A percentile compares a stretch with the other conserved stretches of the same genome.
Evolutionary conservation across 2,113 vertebrate species (phyloP).

Genomic region (Xiphophorus couchianus): DNA sequence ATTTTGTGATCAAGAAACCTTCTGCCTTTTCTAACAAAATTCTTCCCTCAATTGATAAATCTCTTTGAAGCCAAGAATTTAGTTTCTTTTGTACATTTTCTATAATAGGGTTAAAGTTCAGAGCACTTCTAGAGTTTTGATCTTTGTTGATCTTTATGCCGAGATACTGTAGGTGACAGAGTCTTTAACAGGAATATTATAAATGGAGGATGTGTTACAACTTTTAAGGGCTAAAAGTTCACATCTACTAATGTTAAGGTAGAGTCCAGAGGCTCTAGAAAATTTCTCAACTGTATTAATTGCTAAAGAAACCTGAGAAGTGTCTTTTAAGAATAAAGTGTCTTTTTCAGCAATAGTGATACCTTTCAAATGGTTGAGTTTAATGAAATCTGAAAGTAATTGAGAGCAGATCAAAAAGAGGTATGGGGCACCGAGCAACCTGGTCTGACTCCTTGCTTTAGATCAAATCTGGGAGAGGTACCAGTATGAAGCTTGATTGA

Average conservation of each 20-base stretch:
- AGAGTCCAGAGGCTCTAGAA: background rate
- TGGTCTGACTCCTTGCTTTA: background rate
- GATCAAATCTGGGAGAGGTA: background rate
- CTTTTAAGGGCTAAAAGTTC: background rate
- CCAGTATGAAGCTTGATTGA: background rate
- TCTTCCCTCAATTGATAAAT: background rate
- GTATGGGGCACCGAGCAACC: background rate
- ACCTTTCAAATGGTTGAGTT: background rate
- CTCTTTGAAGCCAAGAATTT: constrained; percentile 1
- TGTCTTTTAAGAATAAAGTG: background rate
- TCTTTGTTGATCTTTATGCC: background rate
- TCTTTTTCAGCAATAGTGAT: background rate
- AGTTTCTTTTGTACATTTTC: background rate
- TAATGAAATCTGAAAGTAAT: background rate
- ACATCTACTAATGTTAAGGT: background rate
- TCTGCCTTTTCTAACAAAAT: background rate
- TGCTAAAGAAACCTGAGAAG: background rate
- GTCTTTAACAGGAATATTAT: background rate
- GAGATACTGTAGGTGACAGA: background rate
- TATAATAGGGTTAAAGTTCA: background rate
- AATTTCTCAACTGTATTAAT: background rate
- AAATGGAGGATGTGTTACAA: background rate
- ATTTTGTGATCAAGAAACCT: background rate
- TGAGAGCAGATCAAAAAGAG: background rate
- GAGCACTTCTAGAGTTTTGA: background rate